Conservation (phyloP, 2,113 vertebrate species). For the Aplodontia rufa region DNA sequence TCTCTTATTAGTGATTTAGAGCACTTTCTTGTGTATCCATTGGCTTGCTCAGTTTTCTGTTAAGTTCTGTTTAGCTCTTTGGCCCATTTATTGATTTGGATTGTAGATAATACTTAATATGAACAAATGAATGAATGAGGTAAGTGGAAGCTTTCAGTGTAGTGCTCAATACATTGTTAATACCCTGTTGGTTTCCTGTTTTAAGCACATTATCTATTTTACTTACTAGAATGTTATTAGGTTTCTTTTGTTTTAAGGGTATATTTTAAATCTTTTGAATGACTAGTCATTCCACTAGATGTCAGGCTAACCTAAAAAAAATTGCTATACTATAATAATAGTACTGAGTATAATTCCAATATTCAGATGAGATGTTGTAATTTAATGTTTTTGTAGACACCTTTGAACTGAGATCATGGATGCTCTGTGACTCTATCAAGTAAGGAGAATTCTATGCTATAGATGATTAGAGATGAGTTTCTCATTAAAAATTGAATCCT, state of each 20-base stretch:
- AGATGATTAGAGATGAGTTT: not conserved
- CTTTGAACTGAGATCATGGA: slow-evolving; percentile 9
- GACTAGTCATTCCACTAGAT: slow-evolving; percentile 65
- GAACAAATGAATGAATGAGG: not conserved
- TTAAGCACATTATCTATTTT: not conserved
- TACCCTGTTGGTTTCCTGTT: not conserved
- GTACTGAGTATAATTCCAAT: not conserved
- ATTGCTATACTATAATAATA: not conserved
- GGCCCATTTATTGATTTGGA: too few species aligned
- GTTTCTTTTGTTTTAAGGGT: not conserved
- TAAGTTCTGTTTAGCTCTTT: too few species aligned
- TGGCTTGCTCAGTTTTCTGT: too few species aligned
- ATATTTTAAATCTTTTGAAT: slow-evolving; percentile 49
- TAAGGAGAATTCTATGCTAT: not conserved
- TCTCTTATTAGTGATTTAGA: too few species aligned
- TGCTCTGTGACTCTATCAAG: not conserved
- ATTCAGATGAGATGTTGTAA: not conserved
- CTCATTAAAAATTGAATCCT: not conserved
- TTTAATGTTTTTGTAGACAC: slow-evolving; percentile 22
- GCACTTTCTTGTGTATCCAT: too few species aligned
- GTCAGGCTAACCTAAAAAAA: slow-evolving; percentile 68
- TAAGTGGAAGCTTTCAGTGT: not conserved
- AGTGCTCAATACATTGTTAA: not conserved
- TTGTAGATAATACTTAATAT: not conserved
- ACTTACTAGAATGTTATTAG: not conserved